Evolutionary conservation across 2,888 invertebrate genomes (phyloP).

Genomic region (Axea sp.): DNA sequence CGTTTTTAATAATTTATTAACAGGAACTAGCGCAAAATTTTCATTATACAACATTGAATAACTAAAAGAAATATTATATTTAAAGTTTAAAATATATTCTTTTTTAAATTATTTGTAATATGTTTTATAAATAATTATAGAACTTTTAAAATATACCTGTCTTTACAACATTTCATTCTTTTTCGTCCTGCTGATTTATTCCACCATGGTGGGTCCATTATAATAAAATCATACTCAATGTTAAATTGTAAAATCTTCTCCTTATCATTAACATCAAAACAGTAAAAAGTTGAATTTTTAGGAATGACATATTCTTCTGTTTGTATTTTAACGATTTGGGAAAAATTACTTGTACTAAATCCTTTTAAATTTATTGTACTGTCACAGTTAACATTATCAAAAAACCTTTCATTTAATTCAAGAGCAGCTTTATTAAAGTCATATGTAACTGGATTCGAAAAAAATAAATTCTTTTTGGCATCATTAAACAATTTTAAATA

Average conservation of each 20-base stretch:
- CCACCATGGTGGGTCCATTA: constrained; percentile 98
- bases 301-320: constrained; percentile 84
- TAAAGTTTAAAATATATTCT: neutral
- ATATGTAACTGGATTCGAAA: constrained; percentile 58
- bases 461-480: constrained; percentile 67
- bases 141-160: too few relatives aligned
- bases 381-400: constrained; percentile 74
- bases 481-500: constrained; percentile 67
- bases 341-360: constrained; percentile 81
- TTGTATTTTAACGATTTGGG: constrained; percentile 80
- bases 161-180: constrained; percentile 82
- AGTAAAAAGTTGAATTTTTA: constrained; percentile 83
- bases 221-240: constrained; percentile 87
- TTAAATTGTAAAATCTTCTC: constrained; percentile 80
- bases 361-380: constrained; percentile 80
- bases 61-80: neutral
- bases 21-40: too few relatives aligned
- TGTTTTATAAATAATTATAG: too few relatives aligned
- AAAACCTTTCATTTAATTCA: constrained; percentile 76
- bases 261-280: constrained; percentile 84
- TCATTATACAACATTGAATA: too few relatives aligned
- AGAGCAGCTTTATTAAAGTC: constrained; percentile 78
- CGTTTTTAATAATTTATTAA: too few relatives aligned
- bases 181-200: constrained; percentile 95
- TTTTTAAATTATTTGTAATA: too few relatives aligned